These are phyloP conservation scores for Nannospalax galili DNA, from an alignment of 2,113 vertebrate genomes.

Conservation along the genomic window DNA sequence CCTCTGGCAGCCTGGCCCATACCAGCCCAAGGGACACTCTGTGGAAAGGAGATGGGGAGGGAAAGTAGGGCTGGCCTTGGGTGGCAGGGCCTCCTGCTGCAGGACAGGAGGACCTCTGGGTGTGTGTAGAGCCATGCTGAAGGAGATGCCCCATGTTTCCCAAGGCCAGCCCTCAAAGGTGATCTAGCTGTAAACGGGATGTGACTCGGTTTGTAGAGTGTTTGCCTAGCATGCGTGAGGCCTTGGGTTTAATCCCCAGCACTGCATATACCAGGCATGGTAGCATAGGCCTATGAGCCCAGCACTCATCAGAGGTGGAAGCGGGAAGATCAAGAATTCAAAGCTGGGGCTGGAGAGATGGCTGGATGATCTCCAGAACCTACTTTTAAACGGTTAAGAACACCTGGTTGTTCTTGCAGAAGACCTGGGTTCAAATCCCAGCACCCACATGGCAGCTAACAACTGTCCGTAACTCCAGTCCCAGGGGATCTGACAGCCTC, in stretches of 20 bases:
- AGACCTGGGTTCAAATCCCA: too few relatives aligned
- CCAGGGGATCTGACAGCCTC: too few relatives aligned
- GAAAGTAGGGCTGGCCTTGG: neutral
- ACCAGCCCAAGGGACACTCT: slow-evolving; percentile 92
- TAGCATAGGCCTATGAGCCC: neutral
- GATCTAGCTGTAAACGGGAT: neutral
- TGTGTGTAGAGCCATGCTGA: neutral
- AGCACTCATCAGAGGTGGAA: neutral
- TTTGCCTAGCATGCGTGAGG: too few relatives aligned
- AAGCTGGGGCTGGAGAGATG: too few relatives aligned
- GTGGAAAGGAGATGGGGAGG: neutral
- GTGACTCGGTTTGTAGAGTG: neutral
- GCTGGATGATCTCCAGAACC: too few relatives aligned
- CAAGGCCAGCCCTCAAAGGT: neutral
- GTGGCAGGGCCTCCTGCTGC: neutral
- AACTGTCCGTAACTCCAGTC: too few relatives aligned
- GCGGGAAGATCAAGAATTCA: neutral
- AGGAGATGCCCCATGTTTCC: neutral
- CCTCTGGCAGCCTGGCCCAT: slow-evolving; percentile 86
- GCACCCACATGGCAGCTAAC: too few relatives aligned
- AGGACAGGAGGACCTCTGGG: neutral
- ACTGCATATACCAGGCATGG: neutral
- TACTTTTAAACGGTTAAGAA: too few relatives aligned
- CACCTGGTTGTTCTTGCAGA: too few relatives aligned
- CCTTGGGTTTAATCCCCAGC: neutral